phyloP scores from a whole-genome alignment of 2,888 invertebrate species.

The Drosophila atripex region DNA sequence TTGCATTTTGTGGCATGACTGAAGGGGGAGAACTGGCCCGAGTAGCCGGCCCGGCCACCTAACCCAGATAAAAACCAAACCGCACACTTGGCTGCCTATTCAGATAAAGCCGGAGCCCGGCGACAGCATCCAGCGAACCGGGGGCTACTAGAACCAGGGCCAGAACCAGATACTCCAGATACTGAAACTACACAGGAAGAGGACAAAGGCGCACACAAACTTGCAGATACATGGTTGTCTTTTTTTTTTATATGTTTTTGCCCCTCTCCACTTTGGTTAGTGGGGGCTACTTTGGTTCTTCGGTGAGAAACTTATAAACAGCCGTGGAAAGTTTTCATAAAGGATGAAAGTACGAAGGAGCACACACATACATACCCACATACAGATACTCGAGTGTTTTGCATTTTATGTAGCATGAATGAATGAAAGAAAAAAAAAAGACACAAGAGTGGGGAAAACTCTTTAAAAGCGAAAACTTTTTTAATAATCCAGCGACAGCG shows the following conservation, averaged over 20 bases:
- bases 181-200: constrained; percentile 50
- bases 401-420: constrained; percentile 71
- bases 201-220: constrained; percentile 50
- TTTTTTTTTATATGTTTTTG: constrained; percentile 24
- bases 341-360: constrained; percentile 56
- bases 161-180: constrained; percentile 24
- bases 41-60: constrained; percentile 39
- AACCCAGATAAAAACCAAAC: constrained; percentile 68
- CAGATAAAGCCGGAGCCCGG: constrained; percentile 36
- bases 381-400: constrained; percentile 62
- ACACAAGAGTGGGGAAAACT: constrained; percentile 40
- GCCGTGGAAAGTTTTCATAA: constrained; percentile 72
- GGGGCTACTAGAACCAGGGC: neutral
- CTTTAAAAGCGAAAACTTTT: constrained; percentile 72
- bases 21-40: constrained; percentile 15
- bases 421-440: constrained; percentile 5
- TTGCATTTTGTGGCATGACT: constrained; percentile 31
- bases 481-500: constrained; percentile 71
- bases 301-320: constrained; percentile 65
- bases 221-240: constrained; percentile 41
- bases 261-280: neutral
- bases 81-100: constrained; percentile 70
- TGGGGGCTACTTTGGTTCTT: constrained; percentile 36
- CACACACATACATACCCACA: constrained; percentile 19
- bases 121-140: constrained; percentile 21